Conservation (phyloP, 2,888 invertebrate genomes). For the Pristionchus exspectatus region DNA sequence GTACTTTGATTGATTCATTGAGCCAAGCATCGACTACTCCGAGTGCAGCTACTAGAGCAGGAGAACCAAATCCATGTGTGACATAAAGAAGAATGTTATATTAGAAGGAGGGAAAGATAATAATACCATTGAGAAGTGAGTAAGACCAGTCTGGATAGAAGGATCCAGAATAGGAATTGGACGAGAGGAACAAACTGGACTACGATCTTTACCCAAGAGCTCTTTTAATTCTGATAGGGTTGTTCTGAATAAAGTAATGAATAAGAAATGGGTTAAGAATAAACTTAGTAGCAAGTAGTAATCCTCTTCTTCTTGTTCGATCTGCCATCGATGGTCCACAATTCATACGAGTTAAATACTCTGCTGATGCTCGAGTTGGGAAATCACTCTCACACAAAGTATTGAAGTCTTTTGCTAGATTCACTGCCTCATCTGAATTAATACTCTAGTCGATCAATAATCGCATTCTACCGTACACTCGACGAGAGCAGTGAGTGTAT, state of each 20-base stretch:
- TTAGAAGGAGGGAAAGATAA: not conserved
- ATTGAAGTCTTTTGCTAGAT: constrained; percentile 66
- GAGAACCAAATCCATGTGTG: constrained; percentile 69
- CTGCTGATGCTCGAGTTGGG: constrained; percentile 58
- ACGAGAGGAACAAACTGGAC: constrained; percentile 63
- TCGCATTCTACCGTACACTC: constrained; percentile 59
- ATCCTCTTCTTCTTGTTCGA: constrained; percentile 47
- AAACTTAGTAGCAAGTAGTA: constrained; percentile 38
- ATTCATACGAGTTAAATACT: constrained; percentile 58
- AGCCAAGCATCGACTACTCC: constrained; percentile 63
- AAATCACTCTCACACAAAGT: constrained; percentile 66
- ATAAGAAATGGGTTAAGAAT: not conserved
- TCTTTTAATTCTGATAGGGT: constrained; percentile 65
- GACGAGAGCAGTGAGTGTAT: constrained; percentile 67
- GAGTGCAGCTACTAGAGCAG: constrained; percentile 65
- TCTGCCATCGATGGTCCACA: constrained; percentile 12
- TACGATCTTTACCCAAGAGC: constrained; percentile 63
- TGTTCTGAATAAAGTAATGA: constrained; percentile 57
- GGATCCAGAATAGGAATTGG: constrained; percentile 63
- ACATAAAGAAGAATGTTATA: constrained; percentile 57
- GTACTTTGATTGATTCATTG: constrained; percentile 65
- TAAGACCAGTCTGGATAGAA: constrained; percentile 63
- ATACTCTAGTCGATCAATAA: constrained; percentile 7
- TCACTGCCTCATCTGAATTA: constrained; percentile 63
- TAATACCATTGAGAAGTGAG: constrained; percentile 67